Evolutionary conservation across 2,113 vertebrate species (phyloP), one percentile per base, ranked within the genome.

Genomic region (Maccullochella peelii): DNA sequence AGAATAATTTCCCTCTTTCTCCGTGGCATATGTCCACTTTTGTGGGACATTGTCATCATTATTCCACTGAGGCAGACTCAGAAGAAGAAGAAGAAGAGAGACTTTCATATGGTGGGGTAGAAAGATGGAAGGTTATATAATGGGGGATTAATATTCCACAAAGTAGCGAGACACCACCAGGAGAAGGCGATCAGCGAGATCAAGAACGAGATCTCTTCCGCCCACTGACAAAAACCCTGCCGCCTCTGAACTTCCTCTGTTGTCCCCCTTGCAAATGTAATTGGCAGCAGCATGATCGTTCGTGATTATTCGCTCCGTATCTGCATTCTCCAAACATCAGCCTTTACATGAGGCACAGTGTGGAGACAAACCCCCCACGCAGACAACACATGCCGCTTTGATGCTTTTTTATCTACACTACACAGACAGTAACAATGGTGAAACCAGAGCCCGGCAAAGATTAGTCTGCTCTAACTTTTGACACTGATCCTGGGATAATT

Each of bases 71-170:
- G 76, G 86, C 73, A 57, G 76, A 72, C 55, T 74, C 42, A 71
- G 77, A 72, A 33, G 77, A n/a, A 25, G 63, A 61, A 59, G 77
- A 40, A 73, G 61, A 52, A 52, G 67, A 61, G 49, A 78, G 49
- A 36, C 55, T 79, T 89, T 87, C 84, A 87, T 86, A 27, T 83
- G 76, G 78, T 75, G 76, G 79, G 78, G 71, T 88, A 69, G 79
- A 76, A 85, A 93, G 83, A 93, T 47, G 76, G 74, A 85, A 84
- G 76, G 85, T 92, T 95, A 93, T 87, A 86, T 94, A 95, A 95
- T 88, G 71, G 68, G 40, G 84, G 93, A 94, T 93, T 94, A 94
- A 95, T 93, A 95, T 94, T 94, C 93, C 76, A 89, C 80, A 89
- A 91, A 89, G 90, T 77, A 86, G 80, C 33, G 69, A 91, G 87